Conservation (phyloP, 2,113 vertebrate species). For the Gobio gobio region DNA sequence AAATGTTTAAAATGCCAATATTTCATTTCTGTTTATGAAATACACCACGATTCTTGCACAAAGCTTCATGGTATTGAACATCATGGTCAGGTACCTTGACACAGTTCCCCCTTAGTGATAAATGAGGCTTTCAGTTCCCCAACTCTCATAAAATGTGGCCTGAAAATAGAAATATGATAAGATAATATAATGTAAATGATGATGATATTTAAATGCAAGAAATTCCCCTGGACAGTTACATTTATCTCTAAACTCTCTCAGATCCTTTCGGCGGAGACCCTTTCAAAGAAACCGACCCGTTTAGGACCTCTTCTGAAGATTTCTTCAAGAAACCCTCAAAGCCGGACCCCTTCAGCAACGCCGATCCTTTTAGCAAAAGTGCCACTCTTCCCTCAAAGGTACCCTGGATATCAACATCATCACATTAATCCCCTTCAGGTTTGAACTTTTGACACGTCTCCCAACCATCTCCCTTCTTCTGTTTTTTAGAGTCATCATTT, state of each 20-base stretch:
- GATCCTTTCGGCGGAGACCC: slow-evolving; percentile 97
- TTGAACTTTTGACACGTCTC: neutral
- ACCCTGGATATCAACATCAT: neutral
- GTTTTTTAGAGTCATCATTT: slow-evolving; percentile 83
- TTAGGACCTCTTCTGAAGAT: slow-evolving; percentile 85
- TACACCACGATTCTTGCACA: neutral
- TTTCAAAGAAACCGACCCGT: slow-evolving; percentile 93
- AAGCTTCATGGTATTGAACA: slow-evolving; percentile 43
- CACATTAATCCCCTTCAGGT: neutral
- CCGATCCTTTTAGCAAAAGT: slow-evolving; percentile 91
- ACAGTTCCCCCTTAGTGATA: slow-evolving; percentile 64
- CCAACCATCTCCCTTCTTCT: neutral
- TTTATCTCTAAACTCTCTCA: slow-evolving; percentile 56
- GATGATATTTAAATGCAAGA: slow-evolving; percentile 7
- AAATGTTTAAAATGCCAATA: neutral
- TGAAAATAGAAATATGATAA: neutral
- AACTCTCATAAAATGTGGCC: slow-evolving; percentile 47
- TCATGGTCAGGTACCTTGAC: slow-evolving; percentile 17
- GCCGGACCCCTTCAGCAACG: slow-evolving; percentile 85
- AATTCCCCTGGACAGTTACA: neutral
- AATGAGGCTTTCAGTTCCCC: slow-evolving; percentile 66
- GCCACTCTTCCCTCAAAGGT: slow-evolving; percentile 87
- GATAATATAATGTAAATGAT: slow-evolving; percentile 19
- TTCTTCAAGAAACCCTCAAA: slow-evolving; percentile 92
- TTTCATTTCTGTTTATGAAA: slow-evolving; percentile 4